A percentile compares a stretch with the other conserved stretches of the same genome.
Conservation (phyloP, 2,888 invertebrate species). For the Plebejus anna region DNA sequence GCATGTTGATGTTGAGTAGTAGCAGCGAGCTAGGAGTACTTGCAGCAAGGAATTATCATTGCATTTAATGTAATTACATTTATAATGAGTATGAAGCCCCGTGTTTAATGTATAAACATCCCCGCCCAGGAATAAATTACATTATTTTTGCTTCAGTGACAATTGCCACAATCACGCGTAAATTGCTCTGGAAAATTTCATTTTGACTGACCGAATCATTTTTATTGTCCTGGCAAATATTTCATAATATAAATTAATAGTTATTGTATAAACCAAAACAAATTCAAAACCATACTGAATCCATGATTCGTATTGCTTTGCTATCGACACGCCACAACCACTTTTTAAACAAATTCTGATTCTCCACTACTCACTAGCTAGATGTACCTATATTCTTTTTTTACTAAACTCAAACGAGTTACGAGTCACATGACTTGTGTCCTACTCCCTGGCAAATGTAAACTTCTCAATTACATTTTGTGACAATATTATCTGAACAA, state of each 20-base stretch:
- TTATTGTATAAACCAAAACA: too few relatives aligned
- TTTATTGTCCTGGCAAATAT: neutral
- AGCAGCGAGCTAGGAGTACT: neutral
- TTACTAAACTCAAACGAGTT: too few relatives aligned
- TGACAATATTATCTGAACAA: too few relatives aligned
- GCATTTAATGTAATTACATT: constrained; percentile 9
- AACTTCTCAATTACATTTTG: neutral
- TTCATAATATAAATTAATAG: too few relatives aligned
- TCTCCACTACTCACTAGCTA: too few relatives aligned
- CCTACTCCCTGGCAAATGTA: neutral
- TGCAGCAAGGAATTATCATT: neutral
- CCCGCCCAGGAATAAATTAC: constrained; percentile 29
- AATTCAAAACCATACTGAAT: too few relatives aligned
- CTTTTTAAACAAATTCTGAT: too few relatives aligned
- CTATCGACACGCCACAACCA: too few relatives aligned
- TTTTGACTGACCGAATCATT: constrained; percentile 6
- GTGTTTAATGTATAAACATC: constrained; percentile 24
- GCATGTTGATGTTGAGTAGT: neutral
- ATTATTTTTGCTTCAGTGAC: constrained; percentile 34
- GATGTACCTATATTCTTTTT: too few relatives aligned
- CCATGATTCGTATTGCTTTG: too few relatives aligned
- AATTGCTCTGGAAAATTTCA: constrained; percentile 32
- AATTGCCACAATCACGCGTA: constrained; percentile 34
- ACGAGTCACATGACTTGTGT: too few relatives aligned
- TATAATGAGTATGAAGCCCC: constrained; percentile 4